phyloP scores from a whole-genome alignment of 1,140 invertebrate genomes.

The Lasioglossum baleicum region DNA sequence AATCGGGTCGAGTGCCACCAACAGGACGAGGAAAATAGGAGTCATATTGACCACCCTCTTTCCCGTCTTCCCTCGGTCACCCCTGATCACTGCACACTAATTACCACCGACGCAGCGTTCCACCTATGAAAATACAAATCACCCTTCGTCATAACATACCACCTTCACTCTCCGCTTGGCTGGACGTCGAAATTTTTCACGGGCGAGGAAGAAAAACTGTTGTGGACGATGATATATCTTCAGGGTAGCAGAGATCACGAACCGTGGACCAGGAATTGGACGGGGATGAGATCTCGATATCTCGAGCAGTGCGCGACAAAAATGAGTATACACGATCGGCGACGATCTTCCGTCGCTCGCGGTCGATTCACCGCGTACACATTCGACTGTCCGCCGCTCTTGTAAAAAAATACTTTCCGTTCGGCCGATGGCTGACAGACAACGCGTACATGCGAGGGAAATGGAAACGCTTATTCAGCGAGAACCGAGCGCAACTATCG shows the following conservation, averaged over 20 bases:
- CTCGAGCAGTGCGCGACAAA: conserved; percentile 34
- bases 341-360: not conserved
- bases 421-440: conserved; percentile 13
- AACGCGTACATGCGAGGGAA: conserved; percentile 23
- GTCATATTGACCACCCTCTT: conserved; percentile 80
- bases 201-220: not conserved
- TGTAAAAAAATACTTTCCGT: conserved; percentile 62
- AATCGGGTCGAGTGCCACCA: conserved; percentile 79
- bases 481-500: conserved; percentile 48
- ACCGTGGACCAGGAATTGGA: not conserved
- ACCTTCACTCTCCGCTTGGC: conserved; percentile 54
- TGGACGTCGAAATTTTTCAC: not conserved
- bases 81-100: conserved; percentile 76
- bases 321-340: not conserved
- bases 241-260: not conserved
- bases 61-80: conserved; percentile 73
- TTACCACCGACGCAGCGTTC: conserved; percentile 72
- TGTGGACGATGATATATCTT: not conserved
- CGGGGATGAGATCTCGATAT: conserved; percentile 5
- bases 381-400: conserved; percentile 5
- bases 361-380: not conserved
- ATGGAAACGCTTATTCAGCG: conserved; percentile 40
- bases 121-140: conserved; percentile 77
- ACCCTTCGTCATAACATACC: conserved; percentile 75
- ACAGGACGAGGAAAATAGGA: conserved; percentile 80